These are phyloP conservation scores for Acrobeloides nanus DNA, from an alignment of 2,888 invertebrate species.

Conservation along the genomic window DNA sequence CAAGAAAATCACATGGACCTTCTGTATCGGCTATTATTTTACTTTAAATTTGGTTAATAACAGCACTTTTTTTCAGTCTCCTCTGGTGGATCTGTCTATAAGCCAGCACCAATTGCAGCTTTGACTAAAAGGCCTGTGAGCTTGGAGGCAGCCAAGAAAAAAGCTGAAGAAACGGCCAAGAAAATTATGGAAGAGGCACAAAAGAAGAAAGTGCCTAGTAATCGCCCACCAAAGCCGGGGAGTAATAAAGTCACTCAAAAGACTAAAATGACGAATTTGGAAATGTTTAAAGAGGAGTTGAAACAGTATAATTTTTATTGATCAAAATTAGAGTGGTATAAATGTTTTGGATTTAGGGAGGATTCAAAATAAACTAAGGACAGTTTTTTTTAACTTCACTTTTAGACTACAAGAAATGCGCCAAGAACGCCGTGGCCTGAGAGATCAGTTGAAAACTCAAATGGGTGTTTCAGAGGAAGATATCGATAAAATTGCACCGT, in stretches of 20 bases:
- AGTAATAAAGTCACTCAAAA: slow-evolving; percentile 56
- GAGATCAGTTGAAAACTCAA: slow-evolving; percentile 58
- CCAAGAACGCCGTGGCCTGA: slow-evolving; percentile 81
- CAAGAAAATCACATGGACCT: background rate
- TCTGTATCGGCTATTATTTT: too few species aligned
- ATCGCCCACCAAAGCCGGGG: slow-evolving; percentile 65
- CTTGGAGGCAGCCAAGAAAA: slow-evolving; percentile 39
- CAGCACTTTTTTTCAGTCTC: slow-evolving; percentile 12
- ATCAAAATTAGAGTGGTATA: slow-evolving; percentile 15
- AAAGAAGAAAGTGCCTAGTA: slow-evolving; percentile 27
- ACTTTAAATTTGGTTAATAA: too few species aligned
- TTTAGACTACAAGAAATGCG: slow-evolving; percentile 89
- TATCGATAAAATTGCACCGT: slow-evolving; percentile 34
- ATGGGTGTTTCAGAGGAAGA: slow-evolving; percentile 27
- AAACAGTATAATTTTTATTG: slow-evolving; percentile 66
- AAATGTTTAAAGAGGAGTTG: slow-evolving; percentile 93
- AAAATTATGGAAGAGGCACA: slow-evolving; percentile 42
- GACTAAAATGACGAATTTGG: slow-evolving; percentile 91
- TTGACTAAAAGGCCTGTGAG: slow-evolving; percentile 15
- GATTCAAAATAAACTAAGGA: too few species aligned
- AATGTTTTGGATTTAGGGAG: too few species aligned
- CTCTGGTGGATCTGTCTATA: slow-evolving; percentile 15
- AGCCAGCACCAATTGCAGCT: slow-evolving; percentile 13
- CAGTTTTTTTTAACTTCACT: slow-evolving; percentile 5
- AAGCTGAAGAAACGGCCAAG: slow-evolving; percentile 44